phyloP scores from a whole-genome alignment of 2,797 vertebrate species.

The Tinamus major region DNA sequence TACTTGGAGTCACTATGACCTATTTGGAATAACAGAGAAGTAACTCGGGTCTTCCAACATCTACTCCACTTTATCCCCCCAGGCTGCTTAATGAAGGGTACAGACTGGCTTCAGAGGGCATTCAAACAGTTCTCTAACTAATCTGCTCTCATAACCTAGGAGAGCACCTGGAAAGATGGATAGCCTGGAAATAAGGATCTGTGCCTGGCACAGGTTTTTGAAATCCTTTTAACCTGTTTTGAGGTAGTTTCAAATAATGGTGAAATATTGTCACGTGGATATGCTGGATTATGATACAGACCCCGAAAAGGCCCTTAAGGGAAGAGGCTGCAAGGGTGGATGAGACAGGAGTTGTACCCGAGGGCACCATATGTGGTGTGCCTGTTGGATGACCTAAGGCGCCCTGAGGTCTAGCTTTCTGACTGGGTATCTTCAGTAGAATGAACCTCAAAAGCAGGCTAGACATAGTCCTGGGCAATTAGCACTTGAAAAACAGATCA shows the following conservation, averaged over 20 bases:
- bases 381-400: background rate
- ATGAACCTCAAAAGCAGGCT: background rate
- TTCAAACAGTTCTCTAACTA: background rate
- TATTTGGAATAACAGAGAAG: background rate
- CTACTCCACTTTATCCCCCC: background rate
- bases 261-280: background rate
- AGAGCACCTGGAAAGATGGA: too few species aligned
- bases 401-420: background rate
- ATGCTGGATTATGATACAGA: background rate
- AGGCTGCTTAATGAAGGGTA: background rate
- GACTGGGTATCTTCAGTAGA: background rate
- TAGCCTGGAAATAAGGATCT: background rate
- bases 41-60: background rate
- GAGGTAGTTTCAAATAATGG: background rate
- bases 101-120: background rate
- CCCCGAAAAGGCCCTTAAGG: background rate
- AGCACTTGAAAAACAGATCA: background rate
- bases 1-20: background rate
- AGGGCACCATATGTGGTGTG: background rate
- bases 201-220: background rate
- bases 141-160: background rate
- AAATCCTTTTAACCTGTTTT: background rate
- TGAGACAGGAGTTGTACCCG: background rate
- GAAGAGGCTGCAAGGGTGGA: background rate
- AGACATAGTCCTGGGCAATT: background rate